Conservation (phyloP, 92 coral and sea anemone species). For the Umimayanthus chanpuru region DNA sequence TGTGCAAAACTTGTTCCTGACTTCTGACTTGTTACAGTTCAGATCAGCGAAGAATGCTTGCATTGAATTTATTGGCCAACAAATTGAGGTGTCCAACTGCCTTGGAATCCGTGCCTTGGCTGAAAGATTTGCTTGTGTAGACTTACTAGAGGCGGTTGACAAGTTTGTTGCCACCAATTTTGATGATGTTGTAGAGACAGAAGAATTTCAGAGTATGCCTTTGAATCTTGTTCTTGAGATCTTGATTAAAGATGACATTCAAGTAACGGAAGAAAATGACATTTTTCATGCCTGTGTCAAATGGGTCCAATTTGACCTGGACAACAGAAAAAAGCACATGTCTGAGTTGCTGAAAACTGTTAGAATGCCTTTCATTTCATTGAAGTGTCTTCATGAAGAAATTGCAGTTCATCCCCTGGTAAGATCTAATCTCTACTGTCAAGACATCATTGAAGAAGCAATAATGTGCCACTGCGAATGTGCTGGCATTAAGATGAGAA, state of each 20-base stretch:
- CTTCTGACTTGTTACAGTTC: constrained; percentile 91
- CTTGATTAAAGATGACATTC: constrained; percentile 72
- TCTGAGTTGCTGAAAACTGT: constrained; percentile 77
- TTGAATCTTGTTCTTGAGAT: constrained; percentile 69
- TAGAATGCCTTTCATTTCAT: constrained; percentile 81
- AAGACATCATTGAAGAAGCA: constrained; percentile 90
- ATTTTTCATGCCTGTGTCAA: constrained; percentile 73
- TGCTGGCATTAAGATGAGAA: constrained; percentile 90
- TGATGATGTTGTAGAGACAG: constrained; percentile 71
- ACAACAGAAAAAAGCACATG: constrained; percentile 63
- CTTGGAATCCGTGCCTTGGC: constrained; percentile 87
- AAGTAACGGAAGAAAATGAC: constrained; percentile 69
- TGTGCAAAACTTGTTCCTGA: constrained; percentile 84
- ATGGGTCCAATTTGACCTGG: constrained; percentile 76
- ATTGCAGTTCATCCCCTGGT: constrained; percentile 69
- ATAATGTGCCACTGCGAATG: constrained; percentile 82
- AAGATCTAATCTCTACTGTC: constrained; percentile 72
- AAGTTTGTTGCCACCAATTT: constrained; percentile 73
- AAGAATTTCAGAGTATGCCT: constrained; percentile 78
- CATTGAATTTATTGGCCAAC: constrained; percentile 81
- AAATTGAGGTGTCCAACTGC: constrained; percentile 87
- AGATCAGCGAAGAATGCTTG: constrained; percentile 88
- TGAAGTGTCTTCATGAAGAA: constrained; percentile 71
- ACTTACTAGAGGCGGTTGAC: constrained; percentile 79
- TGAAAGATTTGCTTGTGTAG: constrained; percentile 80